These are phyloP conservation scores for Brassicogethes aeneus DNA, from an alignment of 2,888 invertebrate genomes.

Conservation along the genomic window DNA sequence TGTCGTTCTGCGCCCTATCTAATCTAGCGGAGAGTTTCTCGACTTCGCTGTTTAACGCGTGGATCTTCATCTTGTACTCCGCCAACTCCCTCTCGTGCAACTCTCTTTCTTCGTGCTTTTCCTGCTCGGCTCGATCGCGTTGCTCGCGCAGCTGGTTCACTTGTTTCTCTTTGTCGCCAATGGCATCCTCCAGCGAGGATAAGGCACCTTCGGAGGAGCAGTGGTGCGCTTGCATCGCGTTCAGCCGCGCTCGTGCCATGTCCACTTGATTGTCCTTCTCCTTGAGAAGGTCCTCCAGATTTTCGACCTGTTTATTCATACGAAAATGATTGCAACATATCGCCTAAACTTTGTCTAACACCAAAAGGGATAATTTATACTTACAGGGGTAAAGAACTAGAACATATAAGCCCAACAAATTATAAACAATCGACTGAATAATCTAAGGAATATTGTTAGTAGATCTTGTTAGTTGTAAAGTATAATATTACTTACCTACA, in stretches of 20 bases:
- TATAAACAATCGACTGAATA: no score
- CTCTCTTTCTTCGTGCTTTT: conserved; percentile 92
- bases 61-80: conserved; percentile 91
- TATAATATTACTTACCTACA: no score
- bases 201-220: conserved; percentile 89
- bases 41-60: conserved; percentile 84
- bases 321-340: no score
- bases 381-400: no score
- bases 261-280: conserved; percentile 98
- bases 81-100: conserved; percentile 87
- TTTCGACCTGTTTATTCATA: conserved; percentile 76
- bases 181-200: conserved; percentile 88
- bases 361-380: no score
- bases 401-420: no score
- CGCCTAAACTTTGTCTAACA: no score
- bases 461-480: no score
- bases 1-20: conserved; percentile 82
- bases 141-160: conserved; percentile 91
- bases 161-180: conserved; percentile 95
- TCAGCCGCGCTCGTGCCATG: conserved; percentile 81
- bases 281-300: conserved; percentile 90
- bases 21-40: conserved; percentile 79
- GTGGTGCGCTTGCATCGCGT: conserved; percentile 91
- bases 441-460: no score
- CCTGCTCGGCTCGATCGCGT: conserved; percentile 89